phyloP scores from a whole-genome alignment of 2,797 vertebrate genomes.

The Lutjanus argentimaculatus region DNA sequence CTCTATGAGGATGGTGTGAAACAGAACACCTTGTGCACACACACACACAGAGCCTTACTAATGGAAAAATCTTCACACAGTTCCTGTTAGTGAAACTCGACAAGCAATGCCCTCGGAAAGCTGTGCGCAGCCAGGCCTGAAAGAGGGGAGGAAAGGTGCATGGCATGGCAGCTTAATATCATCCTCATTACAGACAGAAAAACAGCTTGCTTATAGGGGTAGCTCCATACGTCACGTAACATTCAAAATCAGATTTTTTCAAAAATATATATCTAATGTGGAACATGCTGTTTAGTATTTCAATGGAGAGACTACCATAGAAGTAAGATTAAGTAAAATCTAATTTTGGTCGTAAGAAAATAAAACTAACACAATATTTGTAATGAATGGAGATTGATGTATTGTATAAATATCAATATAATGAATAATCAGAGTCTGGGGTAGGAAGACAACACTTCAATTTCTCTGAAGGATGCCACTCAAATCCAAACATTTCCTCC shows the following conservation, averaged over 20 bases:
- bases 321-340: neutral
- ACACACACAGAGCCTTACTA: conserved; percentile 19
- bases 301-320: neutral
- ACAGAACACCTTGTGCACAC: conserved; percentile 1
- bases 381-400: neutral
- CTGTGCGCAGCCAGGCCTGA: conserved; percentile 70
- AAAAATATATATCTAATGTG: neutral
- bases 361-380: neutral
- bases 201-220: conserved; percentile 5
- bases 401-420: neutral
- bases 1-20: conserved; percentile 19
- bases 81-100: conserved; percentile 56
- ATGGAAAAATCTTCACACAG: conserved; percentile 44
- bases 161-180: conserved; percentile 64
- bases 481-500: conserved; percentile 46
- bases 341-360: neutral
- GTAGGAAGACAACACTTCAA: conserved; percentile 8
- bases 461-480: conserved; percentile 35
- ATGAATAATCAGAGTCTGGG: conserved; percentile 23
- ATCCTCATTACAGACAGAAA: conserved; percentile 47
- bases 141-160: conserved; percentile 63
- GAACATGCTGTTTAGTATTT: neutral
- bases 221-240: neutral
- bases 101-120: conserved; percentile 55
- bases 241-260: neutral